These are phyloP conservation scores for Alloscopus bannaensis DNA, from an alignment of 2,888 invertebrate genomes.

Conservation along the genomic window DNA sequence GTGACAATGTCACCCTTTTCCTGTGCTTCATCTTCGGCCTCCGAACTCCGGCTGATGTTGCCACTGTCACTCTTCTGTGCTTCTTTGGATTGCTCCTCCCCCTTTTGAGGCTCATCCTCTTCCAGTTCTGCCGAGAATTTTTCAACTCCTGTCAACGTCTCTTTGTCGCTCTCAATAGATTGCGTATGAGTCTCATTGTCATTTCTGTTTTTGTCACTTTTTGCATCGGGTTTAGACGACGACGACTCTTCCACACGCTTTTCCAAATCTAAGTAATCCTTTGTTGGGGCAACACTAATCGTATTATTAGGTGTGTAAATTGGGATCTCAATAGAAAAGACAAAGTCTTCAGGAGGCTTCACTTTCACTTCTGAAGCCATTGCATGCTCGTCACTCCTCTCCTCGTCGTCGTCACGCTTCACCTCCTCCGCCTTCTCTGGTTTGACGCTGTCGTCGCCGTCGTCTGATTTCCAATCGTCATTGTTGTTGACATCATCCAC, in stretches of 20 bases:
- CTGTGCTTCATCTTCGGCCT: background rate
- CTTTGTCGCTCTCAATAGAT: no score
- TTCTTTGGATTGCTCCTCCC: conserved; percentile 24
- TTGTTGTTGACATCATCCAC: conserved; percentile 39
- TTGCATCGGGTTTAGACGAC: no score
- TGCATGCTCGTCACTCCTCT: conserved; percentile 34
- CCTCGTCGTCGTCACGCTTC: conserved; percentile 6
- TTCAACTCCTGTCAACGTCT: background rate
- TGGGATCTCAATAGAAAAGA: conserved; percentile 66
- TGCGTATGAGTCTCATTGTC: no score
- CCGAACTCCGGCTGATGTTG: no score
- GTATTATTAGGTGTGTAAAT: conserved; percentile 52
- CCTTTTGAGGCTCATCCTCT: conserved; percentile 13
- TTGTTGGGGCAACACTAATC: background rate
- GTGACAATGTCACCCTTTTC: background rate
- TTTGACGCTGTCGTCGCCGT: conserved; percentile 22
- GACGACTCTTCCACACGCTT: background rate
- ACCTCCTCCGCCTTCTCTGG: conserved; percentile 15
- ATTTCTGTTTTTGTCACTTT: background rate
- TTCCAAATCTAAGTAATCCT: background rate
- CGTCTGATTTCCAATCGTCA: conserved; percentile 29
- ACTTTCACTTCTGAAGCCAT: conserved; percentile 69
- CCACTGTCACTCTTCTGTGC: background rate
- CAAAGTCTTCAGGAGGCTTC: conserved; percentile 65
- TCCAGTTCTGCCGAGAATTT: background rate